A percentile compares a stretch with the other conserved stretches of the same genome.
Evolutionary conservation across 2,113 vertebrate species (phyloP).

Genomic region (Arvicanthis niloticus): DNA sequence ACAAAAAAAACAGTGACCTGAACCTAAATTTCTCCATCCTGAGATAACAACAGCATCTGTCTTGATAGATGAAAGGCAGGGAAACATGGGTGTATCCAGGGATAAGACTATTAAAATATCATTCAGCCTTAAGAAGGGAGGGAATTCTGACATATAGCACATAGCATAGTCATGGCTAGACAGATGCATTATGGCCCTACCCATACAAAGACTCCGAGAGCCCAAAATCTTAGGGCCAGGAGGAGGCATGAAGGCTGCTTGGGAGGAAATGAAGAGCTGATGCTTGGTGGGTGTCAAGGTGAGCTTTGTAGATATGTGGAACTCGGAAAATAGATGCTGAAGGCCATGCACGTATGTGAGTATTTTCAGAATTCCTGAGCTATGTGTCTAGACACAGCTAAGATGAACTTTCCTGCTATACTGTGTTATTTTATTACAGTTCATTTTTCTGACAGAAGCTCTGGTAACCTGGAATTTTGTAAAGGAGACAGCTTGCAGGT

Average conservation of each 20-base stretch:
- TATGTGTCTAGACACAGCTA: accelerated
- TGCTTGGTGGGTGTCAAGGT: background rate
- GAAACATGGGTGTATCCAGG: accelerated
- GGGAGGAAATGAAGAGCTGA: accelerated
- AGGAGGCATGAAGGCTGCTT: accelerated
- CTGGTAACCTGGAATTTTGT: no score
- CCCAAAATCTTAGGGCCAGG: background rate
- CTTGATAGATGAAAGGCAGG: accelerated
- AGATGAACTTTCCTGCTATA: background rate
- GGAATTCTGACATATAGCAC: accelerated
- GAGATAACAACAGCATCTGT: accelerated
- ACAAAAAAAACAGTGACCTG: background rate
- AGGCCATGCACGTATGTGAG: accelerated
- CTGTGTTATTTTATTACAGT: background rate
- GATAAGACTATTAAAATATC: accelerated
- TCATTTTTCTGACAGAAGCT: background rate
- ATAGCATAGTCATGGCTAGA: background rate
- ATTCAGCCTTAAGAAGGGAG: background rate
- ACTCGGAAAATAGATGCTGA: background rate
- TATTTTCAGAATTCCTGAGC: accelerated
- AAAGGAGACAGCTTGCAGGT: background rate
- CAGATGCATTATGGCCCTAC: accelerated
- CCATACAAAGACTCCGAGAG: accelerated
- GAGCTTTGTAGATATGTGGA: accelerated
- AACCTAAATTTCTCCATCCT: accelerated